These are phyloP conservation scores for Palythoa caribaeorum DNA, from an alignment of 92 coral and sea anemone genomes.

Conservation along the genomic window DNA sequence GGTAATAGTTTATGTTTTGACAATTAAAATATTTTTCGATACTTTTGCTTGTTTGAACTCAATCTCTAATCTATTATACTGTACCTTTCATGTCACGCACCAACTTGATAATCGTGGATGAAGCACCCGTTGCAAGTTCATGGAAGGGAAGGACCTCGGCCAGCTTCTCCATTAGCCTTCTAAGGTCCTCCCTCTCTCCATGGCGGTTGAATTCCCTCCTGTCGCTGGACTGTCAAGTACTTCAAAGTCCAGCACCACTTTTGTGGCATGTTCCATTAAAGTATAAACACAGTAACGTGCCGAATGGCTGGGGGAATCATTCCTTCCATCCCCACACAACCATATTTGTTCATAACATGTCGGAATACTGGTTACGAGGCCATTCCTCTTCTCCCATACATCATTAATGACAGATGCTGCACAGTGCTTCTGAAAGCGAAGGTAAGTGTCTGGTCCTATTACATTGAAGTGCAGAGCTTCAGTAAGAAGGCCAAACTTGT, in stretches of 20 bases:
- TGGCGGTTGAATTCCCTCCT: slow-evolving; percentile 26
- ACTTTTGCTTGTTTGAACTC: no score
- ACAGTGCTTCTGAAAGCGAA: slow-evolving; percentile 46
- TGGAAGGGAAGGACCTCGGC: background rate
- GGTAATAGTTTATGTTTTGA: no score
- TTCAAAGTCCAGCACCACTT: slow-evolving; percentile 24
- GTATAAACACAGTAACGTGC: slow-evolving; percentile 14
- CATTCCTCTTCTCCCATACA: slow-evolving; percentile 41
- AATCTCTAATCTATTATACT: no score
- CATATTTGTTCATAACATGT: background rate
- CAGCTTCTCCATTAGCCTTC: slow-evolving; percentile 24
- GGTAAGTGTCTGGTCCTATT: slow-evolving; percentile 38
- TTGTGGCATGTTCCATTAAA: slow-evolving; percentile 15
- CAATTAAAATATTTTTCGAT: no score
- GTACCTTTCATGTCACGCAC: slow-evolving; percentile 6
- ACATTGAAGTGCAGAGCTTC: slow-evolving; percentile 39
- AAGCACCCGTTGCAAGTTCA: slow-evolving; percentile 33
- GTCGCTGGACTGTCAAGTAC: slow-evolving; percentile 15
- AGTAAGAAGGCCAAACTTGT: slow-evolving; percentile 46
- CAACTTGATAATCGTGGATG: slow-evolving; percentile 15
- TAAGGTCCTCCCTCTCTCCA: slow-evolving; percentile 27
- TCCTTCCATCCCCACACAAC: slow-evolving; percentile 8
- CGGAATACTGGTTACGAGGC: background rate
- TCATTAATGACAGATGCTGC: slow-evolving; percentile 41
- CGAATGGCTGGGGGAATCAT: slow-evolving; percentile 6